Evolutionary conservation across 2,113 vertebrate genomes (phyloP).

Genomic region (Silurus glanis): DNA sequence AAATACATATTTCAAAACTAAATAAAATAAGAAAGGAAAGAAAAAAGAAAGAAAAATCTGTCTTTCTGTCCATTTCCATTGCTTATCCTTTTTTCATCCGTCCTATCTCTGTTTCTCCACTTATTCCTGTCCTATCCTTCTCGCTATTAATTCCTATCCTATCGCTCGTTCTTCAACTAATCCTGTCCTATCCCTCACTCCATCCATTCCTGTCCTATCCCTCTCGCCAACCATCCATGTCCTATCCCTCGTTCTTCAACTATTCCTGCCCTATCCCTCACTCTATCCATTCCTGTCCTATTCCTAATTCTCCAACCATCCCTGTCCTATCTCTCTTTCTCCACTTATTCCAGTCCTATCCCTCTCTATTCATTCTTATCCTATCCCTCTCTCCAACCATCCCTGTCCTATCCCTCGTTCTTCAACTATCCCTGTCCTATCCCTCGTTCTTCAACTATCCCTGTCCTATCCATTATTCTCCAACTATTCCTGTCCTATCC

Average conservation of each 20-base stretch:
- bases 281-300: constrained; percentile 72
- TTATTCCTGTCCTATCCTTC: no score
- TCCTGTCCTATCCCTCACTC: no score
- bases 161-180: constrained; percentile 57
- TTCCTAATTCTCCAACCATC: constrained; percentile 55
- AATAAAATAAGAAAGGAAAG: no score
- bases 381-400: constrained; percentile 43
- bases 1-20: no score
- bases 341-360: constrained; percentile 43
- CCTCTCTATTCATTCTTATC: background rate
- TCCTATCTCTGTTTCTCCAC: no score
- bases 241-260: constrained; percentile 66
- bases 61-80: no score
- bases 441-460: background rate
- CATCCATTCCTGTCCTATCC: no score
- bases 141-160: constrained; percentile 60
- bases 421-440: constrained; percentile 50
- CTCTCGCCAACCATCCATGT: constrained; percentile 34
- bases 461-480: background rate
- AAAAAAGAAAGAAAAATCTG: no score
- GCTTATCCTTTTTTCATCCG: no score
- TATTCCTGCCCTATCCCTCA: no score
- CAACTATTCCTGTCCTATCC: constrained; percentile 40
- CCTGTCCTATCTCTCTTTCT: background rate
- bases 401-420: constrained; percentile 29